Evolutionary conservation across 2,113 vertebrate genomes (phyloP), one percentile per base, ranked within the genome.

Genomic region (Piprites chloris): DNA sequence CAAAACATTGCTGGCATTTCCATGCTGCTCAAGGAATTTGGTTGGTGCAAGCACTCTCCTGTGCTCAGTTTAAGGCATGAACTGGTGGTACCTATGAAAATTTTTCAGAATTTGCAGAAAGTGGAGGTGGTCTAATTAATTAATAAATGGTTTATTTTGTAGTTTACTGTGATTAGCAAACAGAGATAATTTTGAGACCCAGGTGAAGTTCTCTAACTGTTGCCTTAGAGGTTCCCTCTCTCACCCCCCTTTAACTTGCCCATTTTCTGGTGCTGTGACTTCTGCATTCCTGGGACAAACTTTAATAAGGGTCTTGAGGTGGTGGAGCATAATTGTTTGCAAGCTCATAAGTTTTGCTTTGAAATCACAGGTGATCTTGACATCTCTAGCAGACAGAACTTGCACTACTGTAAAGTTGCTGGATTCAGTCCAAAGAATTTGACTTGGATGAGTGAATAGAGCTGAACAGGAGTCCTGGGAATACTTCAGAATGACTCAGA

Each of bases 321-420:
- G 53, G 39, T 53, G 56, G 24, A 84, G 17, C 21, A 67, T 35
- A 81, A 50, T 1, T 81, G 46, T 28, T 59, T 63, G 33, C 47
- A 81, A 58, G 72, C 28, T 74, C 19, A 0, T 7, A 75, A 68
- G 26, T 56, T 87, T 76, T 74, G 24, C 68, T 88, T 80, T 96
- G 80, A 90, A 84, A 82, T 94, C 66, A n/a, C 81, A 92, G 73
- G 89, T 75, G 49, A 95, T 85, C 52, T 89, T 95, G 58, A 76
- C 85, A 49, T 91, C 87, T 75, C 59, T 58, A 94, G 75, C 22
- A 88, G 50, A 59, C 8, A 4, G 44, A 93, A 89, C 66, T 91
- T 85, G 14, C 22, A 39, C 30, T 82, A 28, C 49, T 53, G 35
- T 76, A 66, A 78, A 85, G 66, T 35, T 76, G 59, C 42, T 96